Base-by-base conservation (phyloP, 2,888 invertebrate genomes). In the Chrysolina oricalcia region DNA sequence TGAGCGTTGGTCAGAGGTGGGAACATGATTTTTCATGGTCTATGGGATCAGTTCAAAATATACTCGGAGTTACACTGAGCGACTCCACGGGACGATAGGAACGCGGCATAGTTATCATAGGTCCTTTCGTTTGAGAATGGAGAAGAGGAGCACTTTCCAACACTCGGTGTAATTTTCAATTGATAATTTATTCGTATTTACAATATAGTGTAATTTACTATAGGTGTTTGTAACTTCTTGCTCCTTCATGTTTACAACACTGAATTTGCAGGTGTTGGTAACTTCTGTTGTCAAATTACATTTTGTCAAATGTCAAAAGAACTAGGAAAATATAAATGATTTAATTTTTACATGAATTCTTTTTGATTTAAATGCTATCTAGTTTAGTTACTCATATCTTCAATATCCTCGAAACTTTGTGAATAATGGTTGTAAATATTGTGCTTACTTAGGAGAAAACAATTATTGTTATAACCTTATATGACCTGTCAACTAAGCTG, bases 401-500 rank as follows among this genome's bases (percentile, higher is more conserved):
- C 59, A 35, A 35, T 35, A 27, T 59, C n/a, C 27, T 56, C 8
- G 59, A 27, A 59, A 59, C 59, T 59, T 10, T 35, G 59, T n/a
- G 35, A 35, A 59, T 35, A n/a, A 23, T 27, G 23, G 35, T 59
- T 59, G 35, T 35, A 59, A 59, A 59, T 59, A 59, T 59, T 59
- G 59, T 59, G 59, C n/a, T 15, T 15, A 59, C 59, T 35, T 35
- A 59, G 21, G 6, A 35, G 27, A 27, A 74, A 70, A 72, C 77
- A 78, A 76, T 81, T 76, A 73, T 76, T 83, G 83, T 81, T 85
- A 85, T 87, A 87, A 87, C 87, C 87, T 87, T 86, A 86, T 83
- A 86, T 86, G 87, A 87, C 85, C 87, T 86, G 86, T 86, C 85
- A 86, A 83, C 81, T 81, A 80, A 86, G 84, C 83, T 82, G 81